Conservation (phyloP, 35 echinoderm and acorn worm species). For the Eucidaris tribuloides region DNA sequence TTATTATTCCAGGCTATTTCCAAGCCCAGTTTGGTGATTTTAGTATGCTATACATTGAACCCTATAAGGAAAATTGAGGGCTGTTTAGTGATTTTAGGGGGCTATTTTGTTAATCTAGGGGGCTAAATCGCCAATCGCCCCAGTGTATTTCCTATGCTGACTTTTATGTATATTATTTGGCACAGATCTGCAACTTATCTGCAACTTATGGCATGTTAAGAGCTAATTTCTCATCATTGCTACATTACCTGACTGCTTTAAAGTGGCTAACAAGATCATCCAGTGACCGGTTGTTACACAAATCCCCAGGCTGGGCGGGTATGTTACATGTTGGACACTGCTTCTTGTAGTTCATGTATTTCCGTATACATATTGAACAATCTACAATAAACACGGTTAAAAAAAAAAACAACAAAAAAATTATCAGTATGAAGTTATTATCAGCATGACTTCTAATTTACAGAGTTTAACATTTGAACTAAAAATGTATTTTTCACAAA, state of each 20-base stretch:
- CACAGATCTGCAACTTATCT: too few species aligned
- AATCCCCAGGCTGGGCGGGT: slow-evolving; percentile 47
- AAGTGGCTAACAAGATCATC: slow-evolving; percentile 88
- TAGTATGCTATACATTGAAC: too few species aligned
- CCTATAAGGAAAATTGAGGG: too few species aligned
- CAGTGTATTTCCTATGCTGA: too few species aligned
- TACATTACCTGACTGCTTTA: slow-evolving; percentile 71
- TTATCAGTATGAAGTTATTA: neutral
- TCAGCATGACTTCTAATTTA: neutral
- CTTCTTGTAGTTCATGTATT: slow-evolving; percentile 86
- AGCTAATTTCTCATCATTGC: neutral
- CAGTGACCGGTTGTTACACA: slow-evolving; percentile 81
- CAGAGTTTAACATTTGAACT: neutral
- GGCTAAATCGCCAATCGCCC: too few species aligned
- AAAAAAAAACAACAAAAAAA: neutral
- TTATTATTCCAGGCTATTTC: too few species aligned
- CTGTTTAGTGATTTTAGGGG: too few species aligned
- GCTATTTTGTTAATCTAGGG: too few species aligned
- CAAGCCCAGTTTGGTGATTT: too few species aligned
- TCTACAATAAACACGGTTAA: slow-evolving; percentile 40
- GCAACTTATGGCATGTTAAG: neutral
- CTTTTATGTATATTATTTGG: too few species aligned
- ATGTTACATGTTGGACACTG: slow-evolving; percentile 91
- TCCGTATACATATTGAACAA: slow-evolving; percentile 87
- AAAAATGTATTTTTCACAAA: neutral